A percentile compares a stretch with the other conserved stretches of the same genome.
These are phyloP conservation scores for Emydura subglobosa DNA, from an alignment of 2,113 vertebrate genomes.

Conservation along the genomic window DNA sequence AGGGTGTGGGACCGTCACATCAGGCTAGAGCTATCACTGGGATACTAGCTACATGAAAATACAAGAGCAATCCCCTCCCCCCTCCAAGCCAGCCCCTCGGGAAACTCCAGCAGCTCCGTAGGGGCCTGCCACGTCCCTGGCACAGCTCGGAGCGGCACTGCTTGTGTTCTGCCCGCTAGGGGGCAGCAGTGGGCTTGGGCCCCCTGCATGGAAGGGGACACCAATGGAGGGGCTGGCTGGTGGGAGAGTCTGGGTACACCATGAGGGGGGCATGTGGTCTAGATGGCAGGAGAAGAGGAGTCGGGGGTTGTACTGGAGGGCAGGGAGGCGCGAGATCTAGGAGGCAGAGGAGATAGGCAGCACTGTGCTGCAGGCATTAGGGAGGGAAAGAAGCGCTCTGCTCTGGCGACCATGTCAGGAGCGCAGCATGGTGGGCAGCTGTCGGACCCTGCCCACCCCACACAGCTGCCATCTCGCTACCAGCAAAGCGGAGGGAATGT, in stretches of 20 bases:
- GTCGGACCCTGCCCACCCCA: not conserved
- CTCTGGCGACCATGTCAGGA: not conserved
- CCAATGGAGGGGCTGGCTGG: not conserved
- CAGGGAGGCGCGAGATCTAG: not conserved
- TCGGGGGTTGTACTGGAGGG: not conserved
- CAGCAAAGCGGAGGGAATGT: slow-evolving; percentile 24
- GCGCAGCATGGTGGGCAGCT: not conserved
- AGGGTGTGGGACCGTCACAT: no score
- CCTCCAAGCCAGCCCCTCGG: not conserved
- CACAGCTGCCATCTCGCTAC: slow-evolving; percentile 15
- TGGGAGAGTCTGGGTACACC: not conserved
- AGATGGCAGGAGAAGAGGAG: not conserved
- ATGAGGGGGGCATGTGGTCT: not conserved
- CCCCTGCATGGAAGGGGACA: rapidly evolving
- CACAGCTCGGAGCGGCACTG: rapidly evolving
- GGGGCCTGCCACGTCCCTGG: not conserved
- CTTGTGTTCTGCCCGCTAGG: not conserved
- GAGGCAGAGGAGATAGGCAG: not conserved
- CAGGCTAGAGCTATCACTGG: rapidly evolving
- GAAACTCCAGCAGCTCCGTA: not conserved
- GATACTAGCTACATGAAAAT: not conserved
- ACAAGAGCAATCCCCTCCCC: not conserved
- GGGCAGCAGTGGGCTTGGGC: not conserved
- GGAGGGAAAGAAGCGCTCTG: not conserved
- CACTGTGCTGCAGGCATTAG: not conserved